These are phyloP conservation scores for Pilophorus perplexus DNA, from an alignment of 2,888 invertebrate genomes.

Conservation along the genomic window DNA sequence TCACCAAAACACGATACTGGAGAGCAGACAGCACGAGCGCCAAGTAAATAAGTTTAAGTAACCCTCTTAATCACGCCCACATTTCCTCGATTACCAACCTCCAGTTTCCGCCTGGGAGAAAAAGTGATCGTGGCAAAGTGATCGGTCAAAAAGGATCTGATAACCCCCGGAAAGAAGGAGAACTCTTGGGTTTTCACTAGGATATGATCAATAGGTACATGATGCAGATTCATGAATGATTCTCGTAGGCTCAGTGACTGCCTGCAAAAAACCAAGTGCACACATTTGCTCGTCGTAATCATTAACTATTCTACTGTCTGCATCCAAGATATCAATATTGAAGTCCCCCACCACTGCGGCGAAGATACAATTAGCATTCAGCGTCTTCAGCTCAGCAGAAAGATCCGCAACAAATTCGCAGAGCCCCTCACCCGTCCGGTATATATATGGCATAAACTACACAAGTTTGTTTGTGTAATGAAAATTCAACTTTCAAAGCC, in stretches of 20 bases:
- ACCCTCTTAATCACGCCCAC: not conserved
- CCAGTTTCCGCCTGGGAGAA: too few relatives aligned
- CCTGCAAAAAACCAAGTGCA: not conserved
- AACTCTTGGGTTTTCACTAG: not conserved
- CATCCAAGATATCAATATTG: constrained; percentile 4
- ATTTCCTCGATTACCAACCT: not conserved
- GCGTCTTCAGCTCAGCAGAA: not conserved
- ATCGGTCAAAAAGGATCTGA: constrained; percentile 15
- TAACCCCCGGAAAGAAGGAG: not conserved
- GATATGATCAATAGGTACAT: constrained; percentile 29
- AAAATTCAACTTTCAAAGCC: too few relatives aligned
- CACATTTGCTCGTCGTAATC: constrained; percentile 2
- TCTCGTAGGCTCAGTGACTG: too few relatives aligned
- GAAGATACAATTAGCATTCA: not conserved
- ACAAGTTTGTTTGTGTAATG: too few relatives aligned
- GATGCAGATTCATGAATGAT: constrained; percentile 7
- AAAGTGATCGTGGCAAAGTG: too few relatives aligned
- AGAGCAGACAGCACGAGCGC: too few relatives aligned
- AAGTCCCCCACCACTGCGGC: not conserved
- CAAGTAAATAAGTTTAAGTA: too few relatives aligned
- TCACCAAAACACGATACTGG: too few relatives aligned
- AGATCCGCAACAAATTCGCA: constrained; percentile 3
- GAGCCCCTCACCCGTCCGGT: too few relatives aligned
- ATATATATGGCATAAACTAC: too few relatives aligned
- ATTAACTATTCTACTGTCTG: not conserved